Base-by-base conservation (phyloP, 2,888 invertebrate species). In the Mesorhabditis spiculigera region DNA sequence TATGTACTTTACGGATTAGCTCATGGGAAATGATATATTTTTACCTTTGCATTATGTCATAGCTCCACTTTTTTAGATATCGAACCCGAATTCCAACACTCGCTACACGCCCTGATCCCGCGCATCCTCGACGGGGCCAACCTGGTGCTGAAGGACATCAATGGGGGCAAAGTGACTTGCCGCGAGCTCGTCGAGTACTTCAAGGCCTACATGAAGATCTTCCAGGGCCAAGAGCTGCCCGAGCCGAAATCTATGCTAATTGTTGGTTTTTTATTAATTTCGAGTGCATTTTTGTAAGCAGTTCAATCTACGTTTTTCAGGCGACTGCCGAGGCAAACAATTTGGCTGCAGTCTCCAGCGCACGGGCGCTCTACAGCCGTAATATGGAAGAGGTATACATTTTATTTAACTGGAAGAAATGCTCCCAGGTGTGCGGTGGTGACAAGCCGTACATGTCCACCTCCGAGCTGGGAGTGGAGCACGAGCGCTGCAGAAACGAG, bases 241-340 rank as follows among this genome's bases (percentile, higher is more conserved):
- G 97, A 98, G 87, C 98, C 98, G 4, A 99, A 97, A 89, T 95
- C 95, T 78, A 97, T 99, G 95, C 90, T 98, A 74, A 93, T 94
- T 89, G 94, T 94, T 86, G 89, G 91, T 90, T 71, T 28, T 16
- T 45, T 66, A n/a, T 13, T 45, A 5, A 66, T 42, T n/a, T 8
- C 28, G 28, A 28, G 28, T 28, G 28, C 28, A 28, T 28, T 28
- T 28, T 28, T 28, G 28, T 28, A 28, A 28, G 28, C 28, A 28
- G 28, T 28, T 28, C n/a, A 8, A 44, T 4, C 13, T 6, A 42
- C n/a, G 63, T 68, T n/a, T 68, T 76, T 81, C 79, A 93, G 93
- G 97, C 98, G 63, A 98, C 98, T 50, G 97, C 97, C 0, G 97
- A 98, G 88, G 98, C 97, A 0, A 98, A 98, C 88, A 98, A 98